These are phyloP conservation scores for Nephrotoma appendiculata DNA, from an alignment of 2,888 invertebrate genomes.

Conservation along the genomic window DNA sequence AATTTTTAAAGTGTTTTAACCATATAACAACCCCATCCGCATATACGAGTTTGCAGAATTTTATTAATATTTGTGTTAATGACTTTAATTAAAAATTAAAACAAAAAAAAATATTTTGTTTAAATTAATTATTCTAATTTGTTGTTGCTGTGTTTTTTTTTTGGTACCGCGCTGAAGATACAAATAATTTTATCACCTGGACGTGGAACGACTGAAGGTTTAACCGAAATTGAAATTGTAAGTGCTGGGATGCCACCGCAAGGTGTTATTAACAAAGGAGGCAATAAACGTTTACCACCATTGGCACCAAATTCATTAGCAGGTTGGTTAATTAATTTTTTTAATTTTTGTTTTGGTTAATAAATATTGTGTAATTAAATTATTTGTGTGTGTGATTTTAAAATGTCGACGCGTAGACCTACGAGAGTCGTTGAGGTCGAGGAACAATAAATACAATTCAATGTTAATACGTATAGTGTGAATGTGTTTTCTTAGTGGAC, in stretches of 20 bases:
- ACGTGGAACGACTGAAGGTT: background rate
- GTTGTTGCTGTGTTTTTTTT: background rate
- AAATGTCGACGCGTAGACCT: background rate
- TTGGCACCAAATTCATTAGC: background rate
- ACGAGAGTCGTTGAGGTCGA: background rate
- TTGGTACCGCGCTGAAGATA: background rate
- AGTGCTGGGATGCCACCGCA: background rate
- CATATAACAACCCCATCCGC: background rate
- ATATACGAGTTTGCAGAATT: background rate
- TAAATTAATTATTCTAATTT: background rate
- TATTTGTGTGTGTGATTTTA: background rate
- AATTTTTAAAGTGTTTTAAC: background rate
- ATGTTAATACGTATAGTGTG: too few relatives aligned
- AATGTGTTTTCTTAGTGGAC: background rate
- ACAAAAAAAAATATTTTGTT: background rate
- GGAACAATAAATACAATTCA: too few relatives aligned
- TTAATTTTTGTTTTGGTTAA: background rate
- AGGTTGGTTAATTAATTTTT: background rate
- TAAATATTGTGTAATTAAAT: background rate
- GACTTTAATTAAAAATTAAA: background rate
- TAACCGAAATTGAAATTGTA: conserved; percentile 1
- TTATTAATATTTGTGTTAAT: background rate
- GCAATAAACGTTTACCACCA: background rate
- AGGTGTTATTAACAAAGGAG: background rate
- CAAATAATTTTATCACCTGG: background rate